Percentiles rank a stretch among this genome's conserved stretches.
These are phyloP conservation scores for Radopholus similis DNA, from an alignment of 1,140 invertebrate species.

Conservation along the genomic window DNA sequence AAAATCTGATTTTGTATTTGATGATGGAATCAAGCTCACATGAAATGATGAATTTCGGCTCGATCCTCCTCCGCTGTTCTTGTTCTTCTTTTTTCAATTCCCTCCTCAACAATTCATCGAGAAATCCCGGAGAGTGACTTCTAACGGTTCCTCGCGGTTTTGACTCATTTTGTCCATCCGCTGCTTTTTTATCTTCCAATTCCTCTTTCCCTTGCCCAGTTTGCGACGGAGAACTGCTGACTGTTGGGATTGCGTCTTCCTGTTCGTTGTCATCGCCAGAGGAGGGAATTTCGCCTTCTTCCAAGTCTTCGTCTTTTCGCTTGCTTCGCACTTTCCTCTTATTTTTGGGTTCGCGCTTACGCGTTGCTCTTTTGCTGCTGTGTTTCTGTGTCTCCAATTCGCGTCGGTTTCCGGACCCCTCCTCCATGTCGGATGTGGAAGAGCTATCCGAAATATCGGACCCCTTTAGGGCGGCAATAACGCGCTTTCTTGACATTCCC, in stretches of 20 bases:
- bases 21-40: not conserved
- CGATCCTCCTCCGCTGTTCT: not conserved
- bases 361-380: not conserved
- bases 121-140: not conserved
- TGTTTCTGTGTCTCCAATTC: not conserved
- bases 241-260: not conserved
- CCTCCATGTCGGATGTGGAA: not conserved
- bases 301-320: not conserved
- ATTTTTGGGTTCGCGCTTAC: not conserved
- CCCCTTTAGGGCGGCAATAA: slow-evolving; percentile 20
- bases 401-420: not conserved
- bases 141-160: not conserved
- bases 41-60: not conserved
- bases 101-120: not conserved
- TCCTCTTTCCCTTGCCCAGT: too few relatives aligned
- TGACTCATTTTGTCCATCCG: not conserved
- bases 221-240: too few relatives aligned
- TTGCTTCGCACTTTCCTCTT: not conserved
- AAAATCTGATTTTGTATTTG: not conserved
- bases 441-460: slow-evolving; percentile 16
- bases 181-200: not conserved
- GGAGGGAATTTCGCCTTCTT: slow-evolving; percentile 8
- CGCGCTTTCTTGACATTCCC: slow-evolving; percentile 17
- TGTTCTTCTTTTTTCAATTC: not conserved
- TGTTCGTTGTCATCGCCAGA: not conserved